Evolutionary conservation across 2,888 invertebrate species (phyloP).

Genomic region (Frankliniella intonsa): DNA sequence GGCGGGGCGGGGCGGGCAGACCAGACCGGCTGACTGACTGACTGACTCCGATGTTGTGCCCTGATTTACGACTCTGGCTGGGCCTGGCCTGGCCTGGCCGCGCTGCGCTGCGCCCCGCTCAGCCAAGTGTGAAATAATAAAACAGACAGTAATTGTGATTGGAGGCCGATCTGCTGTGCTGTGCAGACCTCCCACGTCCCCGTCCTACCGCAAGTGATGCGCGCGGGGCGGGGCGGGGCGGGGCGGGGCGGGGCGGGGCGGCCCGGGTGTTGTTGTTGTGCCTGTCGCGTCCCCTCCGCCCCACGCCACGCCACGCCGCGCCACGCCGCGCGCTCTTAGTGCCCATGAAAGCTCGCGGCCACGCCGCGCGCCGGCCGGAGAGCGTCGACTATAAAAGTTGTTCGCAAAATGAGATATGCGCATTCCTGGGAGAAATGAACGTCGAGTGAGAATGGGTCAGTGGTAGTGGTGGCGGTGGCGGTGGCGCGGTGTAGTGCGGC

Average conservation of each 20-base stretch:
- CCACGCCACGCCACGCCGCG: not conserved
- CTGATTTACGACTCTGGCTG: not conserved
- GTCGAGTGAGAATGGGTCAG: conserved; percentile 7
- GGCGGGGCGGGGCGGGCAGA: too few species aligned
- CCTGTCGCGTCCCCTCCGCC: not conserved
- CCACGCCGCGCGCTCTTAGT: not conserved
- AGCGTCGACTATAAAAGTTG: conserved; percentile 2
- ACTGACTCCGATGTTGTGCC: not conserved
- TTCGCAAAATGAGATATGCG: conserved; percentile 4
- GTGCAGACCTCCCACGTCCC: conserved; percentile 19
- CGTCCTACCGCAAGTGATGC: not conserved
- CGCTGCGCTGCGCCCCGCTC: not conserved
- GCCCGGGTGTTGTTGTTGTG: not conserved
- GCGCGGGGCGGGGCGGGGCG: not conserved
- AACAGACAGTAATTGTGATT: conserved; percentile 24
- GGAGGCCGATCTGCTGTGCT: not conserved
- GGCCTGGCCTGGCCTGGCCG: not conserved
- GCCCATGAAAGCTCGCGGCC: not conserved
- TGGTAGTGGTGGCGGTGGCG: not conserved
- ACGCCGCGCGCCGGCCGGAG: not conserved
- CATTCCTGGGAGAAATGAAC: not conserved
- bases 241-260: not conserved
- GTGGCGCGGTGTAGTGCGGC: too few species aligned
- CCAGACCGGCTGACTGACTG: not conserved
- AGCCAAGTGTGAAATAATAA: conserved; percentile 25